Base-by-base conservation (phyloP, 2,797 vertebrate species). In the Coregonus sp. region DNA sequence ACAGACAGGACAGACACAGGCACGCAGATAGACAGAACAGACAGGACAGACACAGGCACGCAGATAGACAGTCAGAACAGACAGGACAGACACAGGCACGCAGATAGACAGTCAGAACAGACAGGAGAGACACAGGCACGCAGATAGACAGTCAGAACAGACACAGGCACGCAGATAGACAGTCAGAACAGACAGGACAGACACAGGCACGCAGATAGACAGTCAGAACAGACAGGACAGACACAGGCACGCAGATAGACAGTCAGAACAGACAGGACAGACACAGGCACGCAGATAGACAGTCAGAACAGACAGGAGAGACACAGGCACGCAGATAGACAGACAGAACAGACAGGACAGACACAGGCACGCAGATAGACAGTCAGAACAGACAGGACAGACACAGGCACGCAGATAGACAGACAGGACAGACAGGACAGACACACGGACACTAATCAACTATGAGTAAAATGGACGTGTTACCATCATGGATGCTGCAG, bases 401-500 rank as follows among this genome's bases (percentile, higher is more conserved):
- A 69, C 37, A 47, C 40, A 20, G 40, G 1, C 35, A 35, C 67
- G 18, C 15, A n/a, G 35, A 4, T 25, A 25, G 25, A 25, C 25
- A 25, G 25, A 25, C 25, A 25, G 25, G 1, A 25, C 25, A 25
- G 25, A 51, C 50, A 51, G 50, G 12, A 51, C 11, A 9, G 14
- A 51, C 50, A 4, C 4, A 56, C 15, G 14, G 54, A 56, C 18
- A 59, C 18, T 6, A 18, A 6, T 6, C 18, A 20, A 16, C 18
- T n/a, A 7, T 1, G 15, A 5, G 15, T 6, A 6, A n/a, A n/a
- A n/a, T 59, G 4, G 18, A 5, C 5, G 2, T 61, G 5, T 20
- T 80, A 98, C 98, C 95, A 94, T 96, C 97, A 99, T 99, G 0
- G 95, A 95, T 0, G 94, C 92, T 31, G 96, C 94, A 0, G 96